Conservation (phyloP, 2,888 invertebrate species). For the Tyria jacobaeae region DNA sequence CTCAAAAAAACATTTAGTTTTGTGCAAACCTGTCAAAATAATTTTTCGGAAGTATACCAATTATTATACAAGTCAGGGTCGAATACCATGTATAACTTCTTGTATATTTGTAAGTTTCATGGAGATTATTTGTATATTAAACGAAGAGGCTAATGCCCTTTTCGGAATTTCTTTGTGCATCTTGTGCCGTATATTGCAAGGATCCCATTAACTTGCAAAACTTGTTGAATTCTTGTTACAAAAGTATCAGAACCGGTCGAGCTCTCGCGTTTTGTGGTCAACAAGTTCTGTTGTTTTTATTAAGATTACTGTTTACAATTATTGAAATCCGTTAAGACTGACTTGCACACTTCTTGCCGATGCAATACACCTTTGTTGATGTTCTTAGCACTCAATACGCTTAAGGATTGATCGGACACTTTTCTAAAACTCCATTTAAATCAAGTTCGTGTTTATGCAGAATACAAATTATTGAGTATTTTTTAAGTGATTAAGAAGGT, state of each 20-base stretch:
- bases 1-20: too few relatives aligned
- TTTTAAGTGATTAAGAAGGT: too few relatives aligned
- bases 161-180: slow-evolving; percentile 15
- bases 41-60: background rate
- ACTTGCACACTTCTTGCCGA: background rate
- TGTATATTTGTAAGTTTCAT: too few relatives aligned
- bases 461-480: too few relatives aligned
- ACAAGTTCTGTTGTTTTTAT: slow-evolving; percentile 2
- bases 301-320: background rate
- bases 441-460: background rate
- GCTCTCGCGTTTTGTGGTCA: background rate
- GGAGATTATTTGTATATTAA: background rate
- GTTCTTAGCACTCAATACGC: background rate
- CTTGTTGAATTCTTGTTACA: slow-evolving; percentile 7
- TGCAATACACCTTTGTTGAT: background rate
- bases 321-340: background rate
- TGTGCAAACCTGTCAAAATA: background rate
- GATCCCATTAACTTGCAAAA: slow-evolving; percentile 13
- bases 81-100: too few relatives aligned
- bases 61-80: too few relatives aligned
- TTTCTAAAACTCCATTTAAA: background rate
- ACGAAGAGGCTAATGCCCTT: background rate
- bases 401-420: background rate
- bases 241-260: slow-evolving; percentile 5
- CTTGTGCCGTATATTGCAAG: slow-evolving; percentile 10